A percentile compares a stretch with the other conserved stretches of the same genome.
Conservation (phyloP, 2,113 vertebrate species). For the Gambusia holbrooki region DNA sequence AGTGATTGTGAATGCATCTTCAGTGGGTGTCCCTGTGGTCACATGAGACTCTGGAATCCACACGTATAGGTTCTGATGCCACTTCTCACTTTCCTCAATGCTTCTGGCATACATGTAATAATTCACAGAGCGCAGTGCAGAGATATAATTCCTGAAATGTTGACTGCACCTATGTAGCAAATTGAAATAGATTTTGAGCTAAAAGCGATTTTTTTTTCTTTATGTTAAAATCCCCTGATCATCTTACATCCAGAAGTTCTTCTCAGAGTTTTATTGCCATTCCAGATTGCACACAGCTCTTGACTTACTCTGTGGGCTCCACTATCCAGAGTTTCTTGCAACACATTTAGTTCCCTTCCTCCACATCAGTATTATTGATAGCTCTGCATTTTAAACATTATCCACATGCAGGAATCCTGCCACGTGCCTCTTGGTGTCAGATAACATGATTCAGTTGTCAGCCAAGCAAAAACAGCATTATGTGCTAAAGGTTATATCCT, state of each 20-base stretch:
- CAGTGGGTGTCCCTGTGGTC: neutral
- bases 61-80: neutral
- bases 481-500: neutral
- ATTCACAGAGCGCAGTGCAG: neutral
- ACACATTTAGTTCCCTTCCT: neutral
- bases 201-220: too few relatives aligned
- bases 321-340: neutral
- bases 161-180: neutral
- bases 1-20: neutral
- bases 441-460: neutral
- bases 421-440: conserved; percentile 2
- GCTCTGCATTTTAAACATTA: neutral
- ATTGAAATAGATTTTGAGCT: neutral
- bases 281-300: neutral
- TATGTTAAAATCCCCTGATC: too few relatives aligned
- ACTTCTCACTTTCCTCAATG: conserved; percentile 1
- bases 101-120: neutral
- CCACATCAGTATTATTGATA: neutral
- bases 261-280: neutral
- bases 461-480: neutral
- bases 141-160: too few relatives aligned
- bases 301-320: neutral
- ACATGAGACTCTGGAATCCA: neutral
- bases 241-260: neutral
- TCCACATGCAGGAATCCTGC: neutral